Base-by-base conservation (phyloP, 2,113 vertebrate species). In the Corythornis cristatus region DNA sequence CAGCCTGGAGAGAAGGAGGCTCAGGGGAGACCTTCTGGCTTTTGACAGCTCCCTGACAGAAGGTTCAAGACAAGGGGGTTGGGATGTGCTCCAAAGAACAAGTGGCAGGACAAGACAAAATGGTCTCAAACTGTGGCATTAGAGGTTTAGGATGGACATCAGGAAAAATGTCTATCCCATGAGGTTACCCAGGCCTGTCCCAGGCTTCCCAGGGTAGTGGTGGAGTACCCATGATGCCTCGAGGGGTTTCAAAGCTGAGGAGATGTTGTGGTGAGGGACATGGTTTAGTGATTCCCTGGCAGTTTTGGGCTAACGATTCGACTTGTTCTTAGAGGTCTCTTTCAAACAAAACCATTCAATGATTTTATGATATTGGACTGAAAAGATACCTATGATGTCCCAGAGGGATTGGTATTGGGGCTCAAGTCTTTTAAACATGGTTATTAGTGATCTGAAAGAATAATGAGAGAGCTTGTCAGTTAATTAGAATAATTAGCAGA, bases 401-500 rank as follows among this genome's bases (percentile, higher is more conserved):
- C 26, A 64, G 22, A 67, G 18, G 64, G n/a, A 66, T 3, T 20
- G 6, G 45, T 61, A 42, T 54, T 50, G 58, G 15, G 26, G 53
- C 11, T 90, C 16, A 50, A 35, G n/a, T 45, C 35, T 88, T 82
- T 90, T 53, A 88, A 88, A 81, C 40, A n/a, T 4, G 12, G 35
- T 83, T 86, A 94, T 72, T 82, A 90, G 58, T 31, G 15, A 89
- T 60, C 33, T 73, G 61, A 76, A 89, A 93, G 22, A 93, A 78
- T 62, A 83, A 14, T 15, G 23, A 72, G 29, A 83, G 17, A 0
- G 0, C 54, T 77, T 78, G 51, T 62, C 86, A 65, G 58, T 60
- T 86, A 53, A 71, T 71, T 83, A 58, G 64, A 79, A 88, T 65
- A 88, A 88, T 88, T 60, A 95, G 45, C 9, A 68, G 43, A 51